Conservation (phyloP, 2,113 vertebrate species). For the Tonatia bakeri region DNA sequence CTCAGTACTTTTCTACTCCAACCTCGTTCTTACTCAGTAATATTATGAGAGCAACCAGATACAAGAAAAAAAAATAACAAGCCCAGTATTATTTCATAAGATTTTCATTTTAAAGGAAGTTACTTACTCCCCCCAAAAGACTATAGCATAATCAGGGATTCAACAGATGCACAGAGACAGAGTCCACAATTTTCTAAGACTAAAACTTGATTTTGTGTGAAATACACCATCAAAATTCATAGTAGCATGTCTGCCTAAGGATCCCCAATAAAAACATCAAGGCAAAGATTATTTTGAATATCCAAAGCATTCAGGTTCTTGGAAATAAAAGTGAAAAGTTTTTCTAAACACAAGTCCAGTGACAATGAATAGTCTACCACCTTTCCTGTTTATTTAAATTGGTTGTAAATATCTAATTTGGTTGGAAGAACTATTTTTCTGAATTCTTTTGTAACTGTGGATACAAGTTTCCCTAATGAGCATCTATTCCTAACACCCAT, state of each 20-base stretch:
- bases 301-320: background rate
- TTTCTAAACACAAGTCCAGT: background rate
- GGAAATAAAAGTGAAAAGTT: background rate
- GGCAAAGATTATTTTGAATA: background rate
- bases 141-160: background rate
- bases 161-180: background rate
- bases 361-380: background rate
- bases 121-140: background rate
- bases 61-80: background rate
- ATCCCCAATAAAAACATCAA: background rate
- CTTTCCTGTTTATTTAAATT: background rate
- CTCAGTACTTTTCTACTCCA: background rate
- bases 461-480: conserved; percentile 57
- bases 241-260: background rate
- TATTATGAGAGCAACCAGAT: background rate
- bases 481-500: background rate
- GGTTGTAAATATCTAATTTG: conserved; percentile 48
- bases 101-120: background rate
- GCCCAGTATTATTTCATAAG: background rate
- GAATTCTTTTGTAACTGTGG: conserved; percentile 63
- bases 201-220: background rate
- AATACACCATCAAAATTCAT: background rate
- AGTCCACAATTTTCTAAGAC: background rate
- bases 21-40: background rate
- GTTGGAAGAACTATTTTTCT: conserved; percentile 14